These are phyloP conservation scores for Chrysogorgia sp. DNA, from an alignment of 92 coral and sea anemone species.

Conservation along the genomic window DNA sequence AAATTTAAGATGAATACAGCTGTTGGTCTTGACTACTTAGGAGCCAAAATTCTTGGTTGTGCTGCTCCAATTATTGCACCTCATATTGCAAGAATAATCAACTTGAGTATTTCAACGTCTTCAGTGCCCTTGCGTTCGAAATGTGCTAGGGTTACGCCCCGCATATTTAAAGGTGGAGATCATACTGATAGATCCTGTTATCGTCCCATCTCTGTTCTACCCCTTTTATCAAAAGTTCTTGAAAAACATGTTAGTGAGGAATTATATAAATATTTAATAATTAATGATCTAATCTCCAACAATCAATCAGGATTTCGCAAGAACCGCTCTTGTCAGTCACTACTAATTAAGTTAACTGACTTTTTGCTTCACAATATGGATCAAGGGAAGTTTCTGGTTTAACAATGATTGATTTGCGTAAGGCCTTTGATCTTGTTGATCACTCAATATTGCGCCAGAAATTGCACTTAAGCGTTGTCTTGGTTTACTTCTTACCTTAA, in stretches of 20 bases:
- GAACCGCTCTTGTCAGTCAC: conserved; percentile 36
- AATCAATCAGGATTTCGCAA: conserved; percentile 39
- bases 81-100: conserved; percentile 32
- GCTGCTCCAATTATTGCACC: conserved; percentile 38
- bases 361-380: conserved; percentile 43
- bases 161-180: conserved; percentile 31
- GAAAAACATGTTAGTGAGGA: conserved; percentile 46
- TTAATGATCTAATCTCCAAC: not conserved
- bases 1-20: conserved; percentile 20
- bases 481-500: conserved; percentile 51
- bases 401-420: conserved; percentile 48
- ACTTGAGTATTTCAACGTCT: conserved; percentile 32
- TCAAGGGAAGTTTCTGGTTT: conserved; percentile 41
- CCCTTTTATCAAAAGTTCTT: conserved; percentile 35
- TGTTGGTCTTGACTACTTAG: conserved; percentile 27
- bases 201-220: conserved; percentile 36
- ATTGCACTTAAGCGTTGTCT: conserved; percentile 26
- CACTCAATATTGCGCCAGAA: conserved; percentile 39
- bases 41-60: conserved; percentile 34
- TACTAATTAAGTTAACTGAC: conserved; percentile 38
- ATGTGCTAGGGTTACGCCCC: conserved; percentile 34
- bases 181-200: conserved; percentile 36
- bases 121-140: conserved; percentile 31
- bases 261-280: conserved; percentile 19
- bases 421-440: conserved; percentile 60